Evolutionary conservation across 1,140 invertebrate genomes (phyloP), one percentile per base, ranked within the genome.

Genomic region (Drosophila bipectinata): DNA sequence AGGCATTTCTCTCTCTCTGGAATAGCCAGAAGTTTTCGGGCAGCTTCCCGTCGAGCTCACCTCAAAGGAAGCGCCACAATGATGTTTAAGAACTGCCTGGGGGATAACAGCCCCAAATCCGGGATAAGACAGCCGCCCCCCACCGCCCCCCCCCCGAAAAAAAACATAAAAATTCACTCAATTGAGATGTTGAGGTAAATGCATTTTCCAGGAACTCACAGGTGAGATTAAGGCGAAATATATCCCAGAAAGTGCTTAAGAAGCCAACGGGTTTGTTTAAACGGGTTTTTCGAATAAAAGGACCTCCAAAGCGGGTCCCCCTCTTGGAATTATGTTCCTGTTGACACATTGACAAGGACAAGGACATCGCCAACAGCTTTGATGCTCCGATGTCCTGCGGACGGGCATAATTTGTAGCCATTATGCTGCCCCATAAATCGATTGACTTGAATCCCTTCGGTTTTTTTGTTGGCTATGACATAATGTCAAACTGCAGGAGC

Each of bases 351-450:
- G 67, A 72, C 71, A 55, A 73, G 71, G 71, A 75, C 72, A 66
- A 69, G 63, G 41, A 69, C 66, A 68, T 30, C 34, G 66, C 55
- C 66, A 68, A 55, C 62, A 39, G 55, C 63, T 48, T 47, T 18
- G 26, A 37, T n/a, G 51, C 14, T 44, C 1, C 32, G 18, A 18
- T 18, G 15, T 14, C 41, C 41, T 45, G 41, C 47, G 44, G 21
- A 45, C 49, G 32, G 60, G 56, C 56, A 72, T 58, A 57, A 73
- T 77, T 76, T 28, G 6, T 12, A 48, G 8, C 39, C 72, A 58
- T 73, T 69, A 77, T 85, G 79, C 76, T 52, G 64, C 59, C 44
- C 64, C 59, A 60, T 77, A 77, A 72, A 61, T 69, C 67, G 51
- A 67, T 51, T 53, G 6, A 34, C 44, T 37, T 49, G 15, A 63